Evolutionary conservation across 2,888 invertebrate genomes (phyloP).

Genomic region (Chymomyza caudatula): DNA sequence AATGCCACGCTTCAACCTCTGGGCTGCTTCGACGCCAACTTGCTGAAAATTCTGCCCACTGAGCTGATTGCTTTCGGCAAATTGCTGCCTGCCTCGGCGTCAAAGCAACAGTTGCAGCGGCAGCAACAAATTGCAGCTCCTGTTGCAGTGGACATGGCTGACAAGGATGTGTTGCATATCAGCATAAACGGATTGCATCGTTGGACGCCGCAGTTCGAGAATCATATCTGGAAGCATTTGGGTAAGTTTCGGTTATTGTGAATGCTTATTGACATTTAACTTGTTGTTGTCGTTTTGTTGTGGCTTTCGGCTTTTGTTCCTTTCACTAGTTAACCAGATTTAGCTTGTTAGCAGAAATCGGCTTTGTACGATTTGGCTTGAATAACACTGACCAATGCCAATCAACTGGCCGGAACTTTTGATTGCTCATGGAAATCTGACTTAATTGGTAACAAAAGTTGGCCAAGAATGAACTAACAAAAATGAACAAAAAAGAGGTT

Average conservation of each 20-base stretch:
- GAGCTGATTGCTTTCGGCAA: constrained; percentile 78
- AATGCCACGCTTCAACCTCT: constrained; percentile 76
- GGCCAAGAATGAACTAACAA: constrained; percentile 1
- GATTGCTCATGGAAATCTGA: background rate
- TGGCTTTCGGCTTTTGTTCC: background rate
- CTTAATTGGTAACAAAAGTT: background rate
- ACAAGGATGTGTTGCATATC: constrained; percentile 74
- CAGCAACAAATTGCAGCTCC: constrained; percentile 25
- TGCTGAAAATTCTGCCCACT: constrained; percentile 77
- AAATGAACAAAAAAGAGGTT: too few relatives aligned
- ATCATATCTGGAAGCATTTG: constrained; percentile 78
- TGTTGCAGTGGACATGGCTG: constrained; percentile 14
- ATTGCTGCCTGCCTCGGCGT: constrained; percentile 69
- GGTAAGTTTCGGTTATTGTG: constrained; percentile 59
- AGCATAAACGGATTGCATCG: constrained; percentile 77
- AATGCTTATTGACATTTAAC: background rate
- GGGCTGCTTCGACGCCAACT: constrained; percentile 76
- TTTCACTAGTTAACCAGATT: constrained; percentile 55
- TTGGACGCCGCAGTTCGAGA: constrained; percentile 77
- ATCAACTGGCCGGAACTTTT: background rate
- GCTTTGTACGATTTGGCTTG: background rate
- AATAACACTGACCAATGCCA: background rate
- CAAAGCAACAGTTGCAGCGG: constrained; percentile 45
- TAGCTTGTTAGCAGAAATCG: background rate
- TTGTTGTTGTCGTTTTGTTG: background rate